Evolutionary conservation across 2,113 vertebrate species (phyloP), one percentile per base, ranked within the genome.

Genomic region (Nibea coibor): DNA sequence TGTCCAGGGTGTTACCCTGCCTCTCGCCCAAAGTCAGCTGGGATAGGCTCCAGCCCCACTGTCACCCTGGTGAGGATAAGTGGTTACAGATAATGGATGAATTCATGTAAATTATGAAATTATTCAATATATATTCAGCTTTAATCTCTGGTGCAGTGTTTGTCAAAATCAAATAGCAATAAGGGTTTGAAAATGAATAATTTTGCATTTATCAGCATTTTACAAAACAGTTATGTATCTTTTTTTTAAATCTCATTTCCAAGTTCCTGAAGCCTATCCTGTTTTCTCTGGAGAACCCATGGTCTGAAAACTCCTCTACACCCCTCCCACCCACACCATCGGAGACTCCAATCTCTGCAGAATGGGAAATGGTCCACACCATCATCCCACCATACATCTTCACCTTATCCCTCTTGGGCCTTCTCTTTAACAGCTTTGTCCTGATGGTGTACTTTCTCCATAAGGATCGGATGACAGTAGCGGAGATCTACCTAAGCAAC

Each of bases 401-500:
- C 95, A 79, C 90, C 63, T 67, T 97, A 48, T 96, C 96, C 70
- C 4, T 94, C 20, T 28, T 95, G 3, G 96, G 96, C 1, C 68
- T 94, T 3, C 56, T 97, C 5, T 96, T 96, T 69, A 99, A 99
- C 75, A 12, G 82, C 47, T 97, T 98, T 16, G 96, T 99, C n/a
- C 94, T 99, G 66, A 84, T 68, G 0, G 90, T 98, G n/a, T 96
- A 97, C 83, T 86, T 93, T 8, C 83, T 95, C 59, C 96, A 98
- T 80, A 96, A 91, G 75, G 96, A 91, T 75, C 90, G 71, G 4
- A 95, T 97, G 91, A 96, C 96, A 0, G 95, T 98, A 47, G 95
- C 97, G 0, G 98, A 99, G 91, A 94, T 98, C 91, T 99, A 98
- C 88, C 90, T 99, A 70, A 94, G 95, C 51, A 99, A 98, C 86